These are phyloP conservation scores for Cochlearius cochlearius DNA, from an alignment of 2,113 vertebrate species.

Conservation along the genomic window DNA sequence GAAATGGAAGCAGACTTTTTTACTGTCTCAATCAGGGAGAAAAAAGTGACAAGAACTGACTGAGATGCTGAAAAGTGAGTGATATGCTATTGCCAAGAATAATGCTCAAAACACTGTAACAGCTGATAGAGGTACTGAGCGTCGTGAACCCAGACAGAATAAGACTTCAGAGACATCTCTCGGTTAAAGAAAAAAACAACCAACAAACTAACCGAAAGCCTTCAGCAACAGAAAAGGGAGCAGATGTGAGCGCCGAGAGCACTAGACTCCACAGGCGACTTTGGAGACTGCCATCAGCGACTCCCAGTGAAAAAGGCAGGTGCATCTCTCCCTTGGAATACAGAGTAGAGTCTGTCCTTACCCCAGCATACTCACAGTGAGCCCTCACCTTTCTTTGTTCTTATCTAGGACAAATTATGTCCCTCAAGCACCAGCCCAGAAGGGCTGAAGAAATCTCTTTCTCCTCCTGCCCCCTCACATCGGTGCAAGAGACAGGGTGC, in stretches of 20 bases:
- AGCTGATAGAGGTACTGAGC: constrained; percentile 49
- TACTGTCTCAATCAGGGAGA: constrained; percentile 36
- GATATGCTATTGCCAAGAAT: constrained; percentile 53
- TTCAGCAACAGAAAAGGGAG: neutral
- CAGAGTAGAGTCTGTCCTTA: neutral
- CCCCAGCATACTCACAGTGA: neutral
- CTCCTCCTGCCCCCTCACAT: neutral
- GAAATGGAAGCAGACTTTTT: constrained; percentile 40
- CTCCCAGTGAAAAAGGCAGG: neutral
- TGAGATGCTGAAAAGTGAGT: constrained; percentile 23
- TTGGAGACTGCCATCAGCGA: neutral
- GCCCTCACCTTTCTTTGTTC: neutral
- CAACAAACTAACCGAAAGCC: neutral
- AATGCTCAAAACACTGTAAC: constrained; percentile 24
- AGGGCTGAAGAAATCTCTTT: neutral
- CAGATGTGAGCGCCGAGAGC: neutral
- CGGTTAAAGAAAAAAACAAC: constrained; percentile 1
- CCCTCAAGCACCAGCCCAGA: neutral
- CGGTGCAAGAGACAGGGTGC: neutral
- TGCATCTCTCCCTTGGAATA: neutral
- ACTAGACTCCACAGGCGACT: neutral
- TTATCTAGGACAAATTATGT: neutral
- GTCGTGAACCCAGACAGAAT: neutral
- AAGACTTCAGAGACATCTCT: constrained; percentile 46
- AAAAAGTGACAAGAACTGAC: constrained; percentile 49